Percentiles rank a stretch among this genome's conserved stretches.
These are phyloP conservation scores for Glaucomys volans DNA, from an alignment of 2,113 vertebrate genomes.

Conservation along the genomic window DNA sequence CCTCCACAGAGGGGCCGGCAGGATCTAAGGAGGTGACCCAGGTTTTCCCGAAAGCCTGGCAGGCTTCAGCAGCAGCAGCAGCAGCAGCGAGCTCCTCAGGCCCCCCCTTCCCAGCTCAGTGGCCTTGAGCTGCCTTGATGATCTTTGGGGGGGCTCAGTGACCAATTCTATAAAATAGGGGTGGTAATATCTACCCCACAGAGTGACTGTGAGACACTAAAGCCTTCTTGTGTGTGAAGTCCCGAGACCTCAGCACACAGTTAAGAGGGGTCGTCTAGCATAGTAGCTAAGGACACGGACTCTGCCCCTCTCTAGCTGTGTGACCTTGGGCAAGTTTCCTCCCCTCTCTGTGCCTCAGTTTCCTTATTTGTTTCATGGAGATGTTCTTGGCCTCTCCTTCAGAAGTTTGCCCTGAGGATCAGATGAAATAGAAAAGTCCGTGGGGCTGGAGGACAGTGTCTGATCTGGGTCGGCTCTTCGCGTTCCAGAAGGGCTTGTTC, in stretches of 20 bases:
- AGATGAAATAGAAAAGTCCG: background rate
- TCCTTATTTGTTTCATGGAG: background rate
- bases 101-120: too few relatives aligned
- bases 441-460: too few relatives aligned
- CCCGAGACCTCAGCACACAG: rapidly evolving
- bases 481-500: background rate
- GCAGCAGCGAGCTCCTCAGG: background rate
- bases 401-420: background rate
- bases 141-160: background rate
- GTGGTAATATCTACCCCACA: rapidly evolving
- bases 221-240: rapidly evolving
- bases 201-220: background rate
- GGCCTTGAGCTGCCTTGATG: background rate
- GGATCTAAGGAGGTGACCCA: background rate
- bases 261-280: background rate
- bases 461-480: rapidly evolving
- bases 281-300: background rate
- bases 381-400: background rate
- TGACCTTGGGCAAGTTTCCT: background rate
- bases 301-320: background rate
- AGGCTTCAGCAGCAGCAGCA: background rate
- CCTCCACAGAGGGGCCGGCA: background rate
- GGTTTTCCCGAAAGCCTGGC: background rate
- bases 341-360: background rate
- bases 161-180: background rate